Conservation (phyloP, 2,888 invertebrate genomes). For the Lepas anatifera region DNA sequence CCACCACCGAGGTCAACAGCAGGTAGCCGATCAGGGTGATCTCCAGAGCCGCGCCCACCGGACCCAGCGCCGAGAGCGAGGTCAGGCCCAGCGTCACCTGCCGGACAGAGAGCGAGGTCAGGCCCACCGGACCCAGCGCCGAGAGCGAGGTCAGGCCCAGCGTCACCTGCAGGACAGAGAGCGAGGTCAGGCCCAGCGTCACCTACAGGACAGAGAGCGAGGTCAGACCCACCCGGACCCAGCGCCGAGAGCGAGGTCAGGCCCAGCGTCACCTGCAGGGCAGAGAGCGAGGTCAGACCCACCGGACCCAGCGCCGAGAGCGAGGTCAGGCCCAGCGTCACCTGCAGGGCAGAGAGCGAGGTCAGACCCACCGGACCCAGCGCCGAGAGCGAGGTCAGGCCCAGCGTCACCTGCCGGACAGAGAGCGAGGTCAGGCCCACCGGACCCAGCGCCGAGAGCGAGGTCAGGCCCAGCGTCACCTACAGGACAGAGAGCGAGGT, state of each 20-base stretch:
- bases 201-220: not conserved
- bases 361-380: too few species aligned
- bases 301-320: not conserved
- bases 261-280: not conserved
- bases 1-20: slow-evolving; percentile 84
- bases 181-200: not conserved
- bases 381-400: too few species aligned
- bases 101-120: too few species aligned
- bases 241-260: too few species aligned
- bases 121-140: slow-evolving; percentile 65
- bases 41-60: slow-evolving; percentile 38
- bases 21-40: slow-evolving; percentile 45
- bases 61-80: slow-evolving; percentile 78
- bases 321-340: not conserved
- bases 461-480: too few species aligned
- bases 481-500: too few species aligned
- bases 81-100: not conserved
- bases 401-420: too few species aligned
- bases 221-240: too few species aligned
- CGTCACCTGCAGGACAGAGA: not conserved
- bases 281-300: not conserved
- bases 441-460: too few species aligned
- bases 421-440: too few species aligned
- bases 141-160: slow-evolving; percentile 48
- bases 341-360: not conserved